Evolutionary conservation across 1,140 invertebrate species (phyloP), one percentile per base, ranked within the genome.

Genomic region (Thalassaphorura encarpata): DNA sequence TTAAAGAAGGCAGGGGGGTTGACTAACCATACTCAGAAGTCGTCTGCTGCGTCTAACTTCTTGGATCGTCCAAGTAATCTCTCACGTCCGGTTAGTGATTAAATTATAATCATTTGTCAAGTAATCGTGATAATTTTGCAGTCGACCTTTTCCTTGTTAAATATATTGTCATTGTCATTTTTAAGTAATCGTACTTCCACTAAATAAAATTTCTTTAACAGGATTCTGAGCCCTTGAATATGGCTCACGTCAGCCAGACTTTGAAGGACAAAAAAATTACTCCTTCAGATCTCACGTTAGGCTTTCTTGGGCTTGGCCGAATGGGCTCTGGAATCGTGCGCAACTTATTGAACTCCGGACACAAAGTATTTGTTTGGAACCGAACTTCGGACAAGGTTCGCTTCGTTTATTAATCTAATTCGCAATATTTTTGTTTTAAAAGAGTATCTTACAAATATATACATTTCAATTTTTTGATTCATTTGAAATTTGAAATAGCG

Each of bases 321-420:
- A 97, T 97, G 86, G 93, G 93, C n/a, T 83, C 85, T 41, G 89
- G 89, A 19, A 91, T 97, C 67, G 90, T 97, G 1, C 93, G 91
- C 76, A 95, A 96, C 71, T 76, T 97, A 19, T 80, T 97, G 60
- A 89, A 89, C 69, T 92, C 90, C 45, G 91, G 91, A 6, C 93
- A 97, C 72, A 84, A 85, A 67, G 89, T 97, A 13, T 82, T 87
- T 62, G 82, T 97, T 31, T 97, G 93, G 92, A 97, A 96, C 74
- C 80, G 92, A 66, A 88, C 89, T 58, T 78, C 83, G 28, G 81
- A 85, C 52, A 97, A 95, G 84, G 90, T 94, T 78, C 79, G 82
- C 15, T 21, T 48, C 24, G 16, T 27, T 23, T 43, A 13, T 11
- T 21, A 8, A 6, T 23, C 42, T 8, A 21, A 8, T 13, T 13